Conservation (phyloP, 2,797 vertebrate genomes). For the Ceryle rudis region DNA sequence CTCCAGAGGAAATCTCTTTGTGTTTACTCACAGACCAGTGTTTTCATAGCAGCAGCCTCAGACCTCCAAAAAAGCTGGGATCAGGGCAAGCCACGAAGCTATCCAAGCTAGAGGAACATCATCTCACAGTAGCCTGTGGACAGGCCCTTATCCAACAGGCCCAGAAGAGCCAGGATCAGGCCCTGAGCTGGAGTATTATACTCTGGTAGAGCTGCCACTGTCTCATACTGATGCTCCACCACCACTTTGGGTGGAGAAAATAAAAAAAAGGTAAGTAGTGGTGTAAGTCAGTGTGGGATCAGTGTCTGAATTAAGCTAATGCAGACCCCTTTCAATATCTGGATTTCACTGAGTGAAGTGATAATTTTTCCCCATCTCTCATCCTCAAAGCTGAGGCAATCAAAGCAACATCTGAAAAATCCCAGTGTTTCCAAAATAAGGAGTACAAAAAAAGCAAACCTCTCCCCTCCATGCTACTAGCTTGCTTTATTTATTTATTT, state of each 20-base stretch:
- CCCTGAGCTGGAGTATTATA: accelerated
- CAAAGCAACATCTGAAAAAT: neutral
- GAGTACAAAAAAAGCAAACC: neutral
- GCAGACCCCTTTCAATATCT: neutral
- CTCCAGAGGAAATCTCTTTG: neutral
- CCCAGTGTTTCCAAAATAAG: neutral
- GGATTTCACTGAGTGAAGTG: neutral
- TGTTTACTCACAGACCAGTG: accelerated
- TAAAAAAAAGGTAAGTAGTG: neutral
- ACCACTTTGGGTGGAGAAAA: neutral
- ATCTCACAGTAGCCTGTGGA: neutral
- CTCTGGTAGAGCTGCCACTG: neutral
- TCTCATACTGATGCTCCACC: neutral
- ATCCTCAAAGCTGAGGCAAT: neutral
- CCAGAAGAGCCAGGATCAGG: neutral
- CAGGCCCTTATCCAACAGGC: accelerated
- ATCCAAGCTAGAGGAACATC: neutral
- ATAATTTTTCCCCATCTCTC: neutral
- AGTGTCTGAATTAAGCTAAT: neutral
- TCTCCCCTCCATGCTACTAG: accelerated
- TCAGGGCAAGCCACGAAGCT: neutral
- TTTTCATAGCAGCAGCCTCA: neutral
- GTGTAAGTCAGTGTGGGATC: neutral
- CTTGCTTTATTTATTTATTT: neutral
- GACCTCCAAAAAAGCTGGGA: neutral